Evolutionary conservation across 2,888 invertebrate genomes (phyloP).

Genomic region (Drosophila pegasa): DNA sequence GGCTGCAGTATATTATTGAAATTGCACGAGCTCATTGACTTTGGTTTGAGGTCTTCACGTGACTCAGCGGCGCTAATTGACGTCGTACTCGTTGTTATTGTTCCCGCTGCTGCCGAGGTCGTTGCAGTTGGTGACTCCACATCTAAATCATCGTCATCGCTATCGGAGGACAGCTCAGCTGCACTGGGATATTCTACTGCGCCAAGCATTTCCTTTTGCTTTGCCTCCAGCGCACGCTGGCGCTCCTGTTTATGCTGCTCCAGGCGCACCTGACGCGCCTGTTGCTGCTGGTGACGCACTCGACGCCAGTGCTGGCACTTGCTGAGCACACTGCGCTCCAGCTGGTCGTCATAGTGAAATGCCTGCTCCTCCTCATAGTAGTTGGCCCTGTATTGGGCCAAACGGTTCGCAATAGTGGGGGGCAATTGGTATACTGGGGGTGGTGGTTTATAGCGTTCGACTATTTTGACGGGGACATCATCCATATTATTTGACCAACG

Average conservation of each 20-base stretch:
- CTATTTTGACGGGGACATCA: conserved; percentile 94
- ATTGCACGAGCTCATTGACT: conserved; percentile 74
- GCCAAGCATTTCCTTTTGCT: conserved; percentile 86
- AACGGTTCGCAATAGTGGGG: conserved; percentile 86
- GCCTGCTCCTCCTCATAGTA: conserved; percentile 85
- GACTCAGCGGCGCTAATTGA: conserved; percentile 46
- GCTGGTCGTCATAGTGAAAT: conserved; percentile 89
- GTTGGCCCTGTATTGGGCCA: conserved; percentile 85
- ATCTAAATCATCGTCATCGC: conserved; percentile 48
- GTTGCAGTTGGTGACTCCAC: conserved; percentile 6
- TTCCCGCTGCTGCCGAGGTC: conserved; percentile 10
- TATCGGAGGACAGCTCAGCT: conserved; percentile 86
- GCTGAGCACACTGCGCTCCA: conserved; percentile 90
- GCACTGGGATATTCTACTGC: conserved; percentile 88
- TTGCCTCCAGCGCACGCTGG: conserved; percentile 86
- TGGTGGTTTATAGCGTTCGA: conserved; percentile 94
- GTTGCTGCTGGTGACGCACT: conserved; percentile 87
- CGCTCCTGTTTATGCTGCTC: conserved; percentile 87
- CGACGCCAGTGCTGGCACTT: conserved; percentile 90
- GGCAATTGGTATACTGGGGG: conserved; percentile 88
- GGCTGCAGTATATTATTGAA: conserved; percentile 84
- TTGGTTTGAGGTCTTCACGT: conserved; percentile 62
- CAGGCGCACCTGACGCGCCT: conserved; percentile 87
- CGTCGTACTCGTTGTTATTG: conserved; percentile 22
- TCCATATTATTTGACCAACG: conserved; percentile 87